Evolutionary conservation across 2,888 invertebrate species (phyloP), one percentile per base, ranked within the genome.

Genomic region (Pegoplata infirma): DNA sequence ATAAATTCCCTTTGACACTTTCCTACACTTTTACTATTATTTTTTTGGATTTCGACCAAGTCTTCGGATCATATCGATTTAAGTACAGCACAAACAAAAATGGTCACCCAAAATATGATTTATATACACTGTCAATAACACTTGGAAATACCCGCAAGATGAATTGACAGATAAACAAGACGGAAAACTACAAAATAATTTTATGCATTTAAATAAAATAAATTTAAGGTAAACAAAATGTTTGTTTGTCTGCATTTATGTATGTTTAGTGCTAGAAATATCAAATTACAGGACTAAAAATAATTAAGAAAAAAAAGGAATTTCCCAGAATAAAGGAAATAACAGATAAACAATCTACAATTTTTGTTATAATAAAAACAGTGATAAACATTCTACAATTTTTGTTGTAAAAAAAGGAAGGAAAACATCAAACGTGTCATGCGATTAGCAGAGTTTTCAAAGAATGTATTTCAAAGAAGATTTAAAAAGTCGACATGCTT

Each of bases 261-360:
- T 40, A 36, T 36, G 36, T 44, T 44, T 23, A 58, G 40, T 58
- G 44, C 44, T 44, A 58, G 23, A 58, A 58, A 58, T 58, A 44
- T 58, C 44, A 44, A n/a, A 23, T 58, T 23, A 14, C 44, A 58
- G 25, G 40, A 17, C 28, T 55, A 55, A 32, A 55, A 55, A 28
- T 28, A 53, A 28, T 46, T 63, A 40, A 40, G 36, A 40, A n/a
- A 40, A 46, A 25, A 46, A 0, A 46, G 23, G 4, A 61, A 40
- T 46, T 44, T 44, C 16, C n/a, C 23, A 55, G 21, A 58, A 46
- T 59, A 59, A 25, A 17, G n/a, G 2, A 55, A 55, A 55, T 12
- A 36, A 69, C 16, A 28, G 19, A 10, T n/a, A 69, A 49, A 66
- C 16, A 47, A 47, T 36, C 44, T 19, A n/a, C n/a, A n/a, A n/a